Percentiles rank a stretch among this genome's conserved stretches.
Evolutionary conservation across 2,888 invertebrate species (phyloP).

Genomic region (Trichopria drosophilae): DNA sequence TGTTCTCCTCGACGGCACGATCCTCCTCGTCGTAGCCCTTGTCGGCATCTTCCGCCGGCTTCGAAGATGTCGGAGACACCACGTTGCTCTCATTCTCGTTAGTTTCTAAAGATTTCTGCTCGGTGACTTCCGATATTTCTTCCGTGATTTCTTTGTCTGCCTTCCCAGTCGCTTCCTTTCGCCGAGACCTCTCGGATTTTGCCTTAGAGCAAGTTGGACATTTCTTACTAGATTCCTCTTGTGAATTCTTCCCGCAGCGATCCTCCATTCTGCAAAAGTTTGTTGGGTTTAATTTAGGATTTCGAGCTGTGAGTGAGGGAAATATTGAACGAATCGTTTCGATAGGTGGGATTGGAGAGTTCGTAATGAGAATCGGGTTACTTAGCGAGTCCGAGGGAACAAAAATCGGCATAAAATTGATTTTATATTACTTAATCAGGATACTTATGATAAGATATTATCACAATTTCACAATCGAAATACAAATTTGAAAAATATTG

Average conservation of each 20-base stretch:
- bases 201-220: not conserved
- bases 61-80: conserved; percentile 20
- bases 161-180: conserved; percentile 18
- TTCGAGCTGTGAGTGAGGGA: too few species aligned
- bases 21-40: conserved; percentile 36
- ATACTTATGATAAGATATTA: too few species aligned
- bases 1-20: conserved; percentile 35
- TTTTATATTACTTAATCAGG: too few species aligned
- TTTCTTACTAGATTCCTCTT: conserved; percentile 18
- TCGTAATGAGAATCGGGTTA: too few species aligned
- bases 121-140: conserved; percentile 58
- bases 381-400: too few species aligned
- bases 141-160: conserved; percentile 31
- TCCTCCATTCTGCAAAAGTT: conserved; percentile 20
- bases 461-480: too few species aligned
- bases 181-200: conserved; percentile 7
- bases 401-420: too few species aligned
- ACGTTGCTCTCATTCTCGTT: conserved; percentile 54
- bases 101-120: conserved; percentile 56
- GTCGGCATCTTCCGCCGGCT: conserved; percentile 28
- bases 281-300: too few species aligned
- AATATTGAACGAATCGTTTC: too few species aligned
- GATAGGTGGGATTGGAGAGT: too few species aligned
- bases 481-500: too few species aligned
- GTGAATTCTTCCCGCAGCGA: conserved; percentile 14